Evolutionary conservation across 2,888 invertebrate genomes (phyloP).

Genomic region (Ctenicera cuprea): DNA sequence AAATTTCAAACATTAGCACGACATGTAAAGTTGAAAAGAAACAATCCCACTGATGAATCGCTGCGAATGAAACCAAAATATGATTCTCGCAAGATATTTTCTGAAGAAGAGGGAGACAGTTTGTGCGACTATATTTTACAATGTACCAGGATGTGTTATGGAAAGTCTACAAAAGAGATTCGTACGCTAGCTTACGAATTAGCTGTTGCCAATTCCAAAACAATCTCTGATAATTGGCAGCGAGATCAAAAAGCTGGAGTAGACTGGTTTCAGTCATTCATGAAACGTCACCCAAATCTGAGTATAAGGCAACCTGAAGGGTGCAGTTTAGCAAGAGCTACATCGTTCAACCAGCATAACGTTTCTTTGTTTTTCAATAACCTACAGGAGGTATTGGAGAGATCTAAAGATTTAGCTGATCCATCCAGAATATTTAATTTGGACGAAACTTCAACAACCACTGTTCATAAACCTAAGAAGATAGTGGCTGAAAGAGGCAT

Average conservation of each 20-base stretch:
- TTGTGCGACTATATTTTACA: conserved; percentile 26
- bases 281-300: too few relatives aligned
- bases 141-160: conserved; percentile 49
- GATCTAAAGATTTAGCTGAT: conserved; percentile 43
- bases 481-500: conserved; percentile 57
- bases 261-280: not conserved
- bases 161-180: conserved; percentile 58
- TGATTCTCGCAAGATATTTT: conserved; percentile 10
- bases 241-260: conserved; percentile 12
- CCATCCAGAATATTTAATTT: conserved; percentile 55
- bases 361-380: conserved; percentile 46
- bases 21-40: not conserved
- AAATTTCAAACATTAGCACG: not conserved
- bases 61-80: conserved; percentile 11
- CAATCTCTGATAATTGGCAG: not conserved
- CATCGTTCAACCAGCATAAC: conserved; percentile 50
- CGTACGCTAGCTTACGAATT: conserved; percentile 45
- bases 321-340: too few relatives aligned
- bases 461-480: conserved; percentile 55
- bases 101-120: conserved; percentile 17
- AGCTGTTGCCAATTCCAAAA: not conserved
- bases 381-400: conserved; percentile 51
- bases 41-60: not conserved
- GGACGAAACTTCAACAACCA: conserved; percentile 58
- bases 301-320: too few relatives aligned